These are phyloP conservation scores for Delia radicum DNA, from an alignment of 1,140 invertebrate genomes.

Conservation along the genomic window DNA sequence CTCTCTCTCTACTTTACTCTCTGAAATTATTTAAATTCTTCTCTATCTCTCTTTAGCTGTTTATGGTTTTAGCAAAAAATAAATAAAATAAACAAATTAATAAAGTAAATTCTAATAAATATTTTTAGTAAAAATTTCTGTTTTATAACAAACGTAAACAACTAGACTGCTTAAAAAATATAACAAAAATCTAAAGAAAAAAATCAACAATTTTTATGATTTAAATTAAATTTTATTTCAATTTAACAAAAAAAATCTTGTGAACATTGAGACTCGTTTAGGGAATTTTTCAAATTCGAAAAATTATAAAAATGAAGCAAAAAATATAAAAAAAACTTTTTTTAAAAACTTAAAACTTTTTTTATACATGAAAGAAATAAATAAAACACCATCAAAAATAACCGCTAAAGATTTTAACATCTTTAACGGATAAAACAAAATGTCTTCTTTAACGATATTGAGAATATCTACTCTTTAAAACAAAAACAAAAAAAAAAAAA, in stretches of 20 bases:
- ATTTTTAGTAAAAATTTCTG: neutral
- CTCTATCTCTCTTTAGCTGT: no score
- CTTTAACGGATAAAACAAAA: neutral
- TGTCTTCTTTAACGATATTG: conserved; percentile 19
- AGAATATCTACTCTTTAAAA: neutral
- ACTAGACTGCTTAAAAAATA: conserved; percentile 19
- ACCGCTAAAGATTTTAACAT: neutral
- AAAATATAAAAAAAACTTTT: conserved; percentile 4
- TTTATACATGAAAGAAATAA: conserved; percentile 1
- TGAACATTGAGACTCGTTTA: conserved; percentile 21
- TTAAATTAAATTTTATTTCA: neutral
- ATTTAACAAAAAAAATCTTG: conserved; percentile 7
- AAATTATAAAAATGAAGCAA: conserved; percentile 15
- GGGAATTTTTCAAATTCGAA: conserved; percentile 20
- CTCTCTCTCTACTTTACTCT: neutral
- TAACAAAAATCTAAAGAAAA: conserved; percentile 5
- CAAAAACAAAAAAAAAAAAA: neutral
- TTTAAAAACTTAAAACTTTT: conserved; percentile 9
- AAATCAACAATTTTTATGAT: neutral
- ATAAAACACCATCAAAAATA: neutral
- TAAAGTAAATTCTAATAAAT: neutral
- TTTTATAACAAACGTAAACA: conserved; percentile 15
- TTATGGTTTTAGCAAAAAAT: neutral
- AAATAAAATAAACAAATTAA: neutral
- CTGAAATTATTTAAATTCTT: neutral